Percentiles rank a stretch among this genome's conserved stretches.
Evolutionary conservation across 2,113 vertebrate species (phyloP).

Genomic region (Phrynosoma blainvillii): DNA sequence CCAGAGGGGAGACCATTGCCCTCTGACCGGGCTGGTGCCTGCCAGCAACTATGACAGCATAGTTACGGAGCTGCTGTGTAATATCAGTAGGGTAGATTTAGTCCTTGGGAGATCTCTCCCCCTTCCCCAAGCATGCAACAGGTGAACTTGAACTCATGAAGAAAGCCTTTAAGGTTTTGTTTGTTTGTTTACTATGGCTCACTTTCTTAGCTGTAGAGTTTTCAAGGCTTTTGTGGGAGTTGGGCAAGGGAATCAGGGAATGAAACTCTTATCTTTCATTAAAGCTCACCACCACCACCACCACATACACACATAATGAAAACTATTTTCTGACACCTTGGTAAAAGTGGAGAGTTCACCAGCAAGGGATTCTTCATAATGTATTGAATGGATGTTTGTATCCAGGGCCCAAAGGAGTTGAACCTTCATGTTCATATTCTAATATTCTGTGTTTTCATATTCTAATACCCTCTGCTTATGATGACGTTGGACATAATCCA

Average conservation of each 20-base stretch:
- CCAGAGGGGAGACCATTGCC: too few species aligned
- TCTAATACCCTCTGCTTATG: background rate
- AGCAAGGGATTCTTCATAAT: background rate
- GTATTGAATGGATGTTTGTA: conserved; percentile 10
- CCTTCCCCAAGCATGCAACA: too few species aligned
- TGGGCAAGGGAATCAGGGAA: background rate
- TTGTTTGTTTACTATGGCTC: background rate
- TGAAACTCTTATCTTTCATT: background rate
- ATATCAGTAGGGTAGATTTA: too few species aligned
- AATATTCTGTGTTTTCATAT: background rate
- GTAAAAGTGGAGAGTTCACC: background rate
- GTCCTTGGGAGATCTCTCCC: too few species aligned
- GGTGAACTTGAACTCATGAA: too few species aligned
- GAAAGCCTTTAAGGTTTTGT: too few species aligned
- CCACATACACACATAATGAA: background rate
- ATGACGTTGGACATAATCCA: background rate
- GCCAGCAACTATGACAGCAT: too few species aligned
- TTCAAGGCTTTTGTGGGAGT: background rate
- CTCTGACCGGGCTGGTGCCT: too few species aligned
- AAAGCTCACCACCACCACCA: background rate
- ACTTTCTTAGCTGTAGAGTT: background rate
- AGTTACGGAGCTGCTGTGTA: too few species aligned
- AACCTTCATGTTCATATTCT: background rate
- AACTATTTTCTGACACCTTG: background rate
- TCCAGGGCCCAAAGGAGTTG: background rate